A percentile compares a stretch with the other conserved stretches of the same genome.
Evolutionary conservation across 1,140 invertebrate species (phyloP).

Genomic region (Drosophila nannoptera): DNA sequence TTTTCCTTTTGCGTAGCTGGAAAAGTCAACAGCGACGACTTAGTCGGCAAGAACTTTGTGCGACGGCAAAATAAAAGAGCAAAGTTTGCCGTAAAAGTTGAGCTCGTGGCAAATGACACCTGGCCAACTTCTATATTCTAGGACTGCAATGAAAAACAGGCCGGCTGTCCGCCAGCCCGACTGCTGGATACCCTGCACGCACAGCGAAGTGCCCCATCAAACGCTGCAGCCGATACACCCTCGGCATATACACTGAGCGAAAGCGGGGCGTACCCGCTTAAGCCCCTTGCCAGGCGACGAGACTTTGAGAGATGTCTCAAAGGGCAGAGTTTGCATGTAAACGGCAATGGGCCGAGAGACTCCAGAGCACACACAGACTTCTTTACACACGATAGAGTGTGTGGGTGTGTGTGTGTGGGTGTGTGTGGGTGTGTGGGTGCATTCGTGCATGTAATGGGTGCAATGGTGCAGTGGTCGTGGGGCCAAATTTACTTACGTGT

Average conservation of each 20-base stretch:
- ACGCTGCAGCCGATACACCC: too few relatives aligned
- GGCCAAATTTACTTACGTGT: conserved; percentile 32
- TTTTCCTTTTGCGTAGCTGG: conserved; percentile 2
- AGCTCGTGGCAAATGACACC: conserved; percentile 15
- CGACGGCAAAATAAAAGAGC: conserved; percentile 1
- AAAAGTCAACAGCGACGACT: neutral
- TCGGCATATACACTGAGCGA: too few relatives aligned
- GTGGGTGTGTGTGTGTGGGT: neutral
- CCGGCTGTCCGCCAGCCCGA: neutral
- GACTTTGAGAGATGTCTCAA: neutral
- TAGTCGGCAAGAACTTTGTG: conserved; percentile 10
- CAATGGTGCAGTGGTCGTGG: neutral
- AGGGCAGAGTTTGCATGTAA: conserved; percentile 1
- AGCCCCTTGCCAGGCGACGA: neutral
- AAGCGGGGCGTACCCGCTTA: neutral
- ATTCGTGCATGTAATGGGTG: neutral
- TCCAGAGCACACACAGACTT: neutral
- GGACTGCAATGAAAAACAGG: neutral
- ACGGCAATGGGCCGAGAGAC: conserved; percentile 1
- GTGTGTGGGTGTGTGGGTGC: neutral
- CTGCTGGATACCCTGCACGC: neutral
- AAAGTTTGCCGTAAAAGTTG: conserved; percentile 47
- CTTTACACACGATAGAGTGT: neutral
- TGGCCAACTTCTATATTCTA: neutral
- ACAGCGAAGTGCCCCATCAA: too few relatives aligned